phyloP scores from a whole-genome alignment of 2,888 invertebrate species.

The Agonopterix heracliana region DNA sequence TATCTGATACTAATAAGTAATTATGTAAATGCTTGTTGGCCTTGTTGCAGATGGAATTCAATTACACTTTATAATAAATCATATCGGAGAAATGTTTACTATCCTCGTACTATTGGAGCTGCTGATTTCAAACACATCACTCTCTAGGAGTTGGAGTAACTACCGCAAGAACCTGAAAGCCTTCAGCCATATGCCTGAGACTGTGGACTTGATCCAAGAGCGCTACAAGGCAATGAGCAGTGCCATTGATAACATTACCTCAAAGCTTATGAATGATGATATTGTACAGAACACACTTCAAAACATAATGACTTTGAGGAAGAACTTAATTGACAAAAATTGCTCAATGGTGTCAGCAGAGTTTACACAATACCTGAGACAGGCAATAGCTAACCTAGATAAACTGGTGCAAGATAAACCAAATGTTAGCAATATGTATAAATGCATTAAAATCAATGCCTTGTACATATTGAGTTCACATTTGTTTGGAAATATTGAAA shows the following conservation, averaged over 20 bases:
- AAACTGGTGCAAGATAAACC: constrained; percentile 65
- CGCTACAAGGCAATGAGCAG: constrained; percentile 82
- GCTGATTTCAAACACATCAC: constrained; percentile 57
- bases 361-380: constrained; percentile 80
- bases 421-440: constrained; percentile 71
- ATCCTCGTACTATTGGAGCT: constrained; percentile 81
- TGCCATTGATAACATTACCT: constrained; percentile 82
- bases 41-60: constrained; percentile 59
- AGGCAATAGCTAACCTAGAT: constrained; percentile 78
- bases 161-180: constrained; percentile 85
- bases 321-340: constrained; percentile 64
- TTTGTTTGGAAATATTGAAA: constrained; percentile 86
- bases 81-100: constrained; percentile 81
- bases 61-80: constrained; percentile 66
- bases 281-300: constrained; percentile 79
- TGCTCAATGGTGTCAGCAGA: constrained; percentile 72
- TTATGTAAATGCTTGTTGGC: constrained; percentile 15
- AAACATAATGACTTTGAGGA: constrained; percentile 52
- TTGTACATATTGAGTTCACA: constrained; percentile 81
- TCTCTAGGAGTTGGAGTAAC: constrained; percentile 81
- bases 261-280: constrained; percentile 80
- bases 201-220: constrained; percentile 76
- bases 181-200: constrained; percentile 78
- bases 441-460: constrained; percentile 80
- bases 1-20: no score